Evolutionary conservation across 2,888 invertebrate genomes (phyloP).

Genomic region (Aphidius colemani): DNA sequence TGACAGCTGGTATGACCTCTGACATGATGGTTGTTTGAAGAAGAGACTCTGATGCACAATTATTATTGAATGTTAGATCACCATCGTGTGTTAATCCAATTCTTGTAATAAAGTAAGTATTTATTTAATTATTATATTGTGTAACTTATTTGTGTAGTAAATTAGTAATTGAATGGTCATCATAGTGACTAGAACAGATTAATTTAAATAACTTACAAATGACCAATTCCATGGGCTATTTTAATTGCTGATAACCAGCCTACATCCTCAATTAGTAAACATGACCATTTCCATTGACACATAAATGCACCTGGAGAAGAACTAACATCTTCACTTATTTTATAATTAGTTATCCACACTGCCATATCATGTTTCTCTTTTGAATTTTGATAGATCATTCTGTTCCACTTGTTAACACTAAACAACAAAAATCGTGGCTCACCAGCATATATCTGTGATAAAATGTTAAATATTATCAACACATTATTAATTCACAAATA

Average conservation of each 20-base stretch:
- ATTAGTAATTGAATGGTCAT: too few relatives aligned
- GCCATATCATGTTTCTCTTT: constrained; percentile 25
- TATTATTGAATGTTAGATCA: constrained; percentile 15
- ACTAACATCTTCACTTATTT: neutral
- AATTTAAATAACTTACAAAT: constrained; percentile 5
- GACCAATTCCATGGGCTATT: constrained; percentile 24
- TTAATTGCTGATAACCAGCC: constrained; percentile 21
- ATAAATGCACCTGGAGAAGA: constrained; percentile 16
- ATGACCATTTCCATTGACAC: constrained; percentile 19
- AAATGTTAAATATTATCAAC: neutral
- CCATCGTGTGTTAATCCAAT: constrained; percentile 25
- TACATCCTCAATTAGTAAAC: constrained; percentile 19
- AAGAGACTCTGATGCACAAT: constrained; percentile 19
- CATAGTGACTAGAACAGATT: too few relatives aligned
- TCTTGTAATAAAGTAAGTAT: neutral
- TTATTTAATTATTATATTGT: too few relatives aligned
- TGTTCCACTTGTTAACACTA: constrained; percentile 21
- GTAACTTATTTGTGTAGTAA: too few relatives aligned
- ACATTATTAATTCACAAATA: neutral
- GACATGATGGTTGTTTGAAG: constrained; percentile 21
- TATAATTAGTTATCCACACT: constrained; percentile 21
- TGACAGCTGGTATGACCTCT: constrained; percentile 12
- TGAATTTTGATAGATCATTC: neutral
- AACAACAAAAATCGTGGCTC: constrained; percentile 11
- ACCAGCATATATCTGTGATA: constrained; percentile 6